Percentiles rank a stretch among this genome's conserved stretches.
Conservation (phyloP, 1,140 invertebrate species). For the Latrodectus geometricus region DNA sequence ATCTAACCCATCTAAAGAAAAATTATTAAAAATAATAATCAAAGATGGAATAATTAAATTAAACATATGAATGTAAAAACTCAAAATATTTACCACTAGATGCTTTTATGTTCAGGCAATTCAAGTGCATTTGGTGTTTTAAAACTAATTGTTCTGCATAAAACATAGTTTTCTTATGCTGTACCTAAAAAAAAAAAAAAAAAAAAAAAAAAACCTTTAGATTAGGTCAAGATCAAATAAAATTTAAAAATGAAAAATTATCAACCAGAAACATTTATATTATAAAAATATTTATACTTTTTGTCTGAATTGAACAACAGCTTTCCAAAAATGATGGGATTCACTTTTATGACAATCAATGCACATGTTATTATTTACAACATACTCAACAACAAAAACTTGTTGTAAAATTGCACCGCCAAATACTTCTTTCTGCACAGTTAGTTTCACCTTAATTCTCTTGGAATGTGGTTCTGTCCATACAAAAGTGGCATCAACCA, state of each 20-base stretch:
- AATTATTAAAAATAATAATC: not conserved
- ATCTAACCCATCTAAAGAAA: slow-evolving; percentile 84
- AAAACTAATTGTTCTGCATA: slow-evolving; percentile 98
- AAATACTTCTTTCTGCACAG: slow-evolving; percentile 91
- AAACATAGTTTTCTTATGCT: slow-evolving; percentile 98
- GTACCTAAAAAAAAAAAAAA: slow-evolving; percentile 76
- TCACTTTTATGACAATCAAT: slow-evolving; percentile 96
- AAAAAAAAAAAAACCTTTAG: too few relatives aligned
- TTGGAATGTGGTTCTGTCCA: slow-evolving; percentile 99
- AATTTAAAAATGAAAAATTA: not conserved
- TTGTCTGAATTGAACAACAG: slow-evolving; percentile 79
- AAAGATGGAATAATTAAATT: not conserved
- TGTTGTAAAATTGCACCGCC: slow-evolving; percentile 73
- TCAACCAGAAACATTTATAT: not conserved
- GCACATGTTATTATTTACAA: slow-evolving; percentile 94
- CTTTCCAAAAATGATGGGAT: slow-evolving; percentile 98
- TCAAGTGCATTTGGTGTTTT: slow-evolving; percentile 92
- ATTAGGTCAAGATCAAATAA: not conserved
- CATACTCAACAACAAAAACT: slow-evolving; percentile 92
- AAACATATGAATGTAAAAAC: not conserved
- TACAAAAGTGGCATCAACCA: slow-evolving; percentile 95
- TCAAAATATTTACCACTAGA: slow-evolving; percentile 78
- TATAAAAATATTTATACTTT: slow-evolving; percentile 67
- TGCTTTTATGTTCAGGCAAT: slow-evolving; percentile 94
- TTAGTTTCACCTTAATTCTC: slow-evolving; percentile 95